These are phyloP conservation scores for Ferrisia virgata DNA, from an alignment of 2,888 invertebrate species.

Conservation along the genomic window DNA sequence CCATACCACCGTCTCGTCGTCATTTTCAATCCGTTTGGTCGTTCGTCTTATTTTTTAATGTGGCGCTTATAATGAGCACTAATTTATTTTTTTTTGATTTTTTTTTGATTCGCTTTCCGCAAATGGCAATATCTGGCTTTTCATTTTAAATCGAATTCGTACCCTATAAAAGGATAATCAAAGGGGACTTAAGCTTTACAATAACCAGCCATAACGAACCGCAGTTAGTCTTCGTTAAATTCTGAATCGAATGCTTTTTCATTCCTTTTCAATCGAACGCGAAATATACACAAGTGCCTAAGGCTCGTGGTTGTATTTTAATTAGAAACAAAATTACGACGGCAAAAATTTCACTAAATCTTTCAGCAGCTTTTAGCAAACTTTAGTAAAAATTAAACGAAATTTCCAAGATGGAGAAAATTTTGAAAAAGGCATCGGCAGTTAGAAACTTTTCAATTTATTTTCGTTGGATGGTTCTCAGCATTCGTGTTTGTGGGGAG, in stretches of 20 bases:
- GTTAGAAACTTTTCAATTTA: neutral
- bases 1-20: neutral
- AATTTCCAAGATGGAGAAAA: neutral
- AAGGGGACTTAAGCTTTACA: neutral
- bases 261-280: neutral
- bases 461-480: neutral
- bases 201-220: neutral
- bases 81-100: conserved; percentile 28
- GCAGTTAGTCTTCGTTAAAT: neutral
- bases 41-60: neutral
- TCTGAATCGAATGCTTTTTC: conserved; percentile 5
- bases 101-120: neutral
- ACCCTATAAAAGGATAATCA: neutral
- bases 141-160: conserved; percentile 1
- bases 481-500: neutral
- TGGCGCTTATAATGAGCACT: conserved; percentile 2
- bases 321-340: neutral
- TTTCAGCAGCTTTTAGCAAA: neutral
- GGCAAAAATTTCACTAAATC: neutral
- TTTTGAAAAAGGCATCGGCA: neutral
- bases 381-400: neutral
- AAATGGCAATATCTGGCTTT: conserved; percentile 26
- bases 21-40: neutral
- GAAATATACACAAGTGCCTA: neutral
- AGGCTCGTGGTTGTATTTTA: neutral